A percentile compares a stretch with the other conserved stretches of the same genome.
These are phyloP conservation scores for Centrocercus urophasianus DNA, from an alignment of 2,113 vertebrate genomes.

Conservation along the genomic window DNA sequence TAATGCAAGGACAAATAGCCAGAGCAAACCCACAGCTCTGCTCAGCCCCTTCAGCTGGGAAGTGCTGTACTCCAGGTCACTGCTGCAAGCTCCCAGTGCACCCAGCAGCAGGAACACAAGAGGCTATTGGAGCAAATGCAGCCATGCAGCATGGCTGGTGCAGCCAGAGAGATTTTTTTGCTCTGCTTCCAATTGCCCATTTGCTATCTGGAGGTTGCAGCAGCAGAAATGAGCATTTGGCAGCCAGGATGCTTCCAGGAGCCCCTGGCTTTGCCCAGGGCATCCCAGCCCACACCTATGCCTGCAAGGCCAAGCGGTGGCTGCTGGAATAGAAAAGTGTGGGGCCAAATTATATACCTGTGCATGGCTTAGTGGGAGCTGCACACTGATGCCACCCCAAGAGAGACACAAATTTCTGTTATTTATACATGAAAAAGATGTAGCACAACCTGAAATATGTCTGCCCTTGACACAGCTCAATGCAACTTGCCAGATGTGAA, in stretches of 20 bases:
- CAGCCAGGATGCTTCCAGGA: neutral
- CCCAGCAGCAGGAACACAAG: neutral
- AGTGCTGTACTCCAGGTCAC: neutral
- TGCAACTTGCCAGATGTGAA: rapidly evolving
- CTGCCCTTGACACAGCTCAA: neutral
- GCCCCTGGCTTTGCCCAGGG: neutral
- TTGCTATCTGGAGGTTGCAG: neutral
- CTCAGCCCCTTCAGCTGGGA: neutral
- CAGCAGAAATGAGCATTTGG: neutral
- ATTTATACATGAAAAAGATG: rapidly evolving
- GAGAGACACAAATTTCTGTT: neutral
- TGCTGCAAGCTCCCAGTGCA: neutral
- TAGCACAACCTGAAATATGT: neutral
- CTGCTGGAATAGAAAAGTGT: neutral
- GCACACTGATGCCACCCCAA: neutral
- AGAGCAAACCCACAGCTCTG: no score
- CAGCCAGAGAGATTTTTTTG: neutral
- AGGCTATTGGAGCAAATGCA: neutral
- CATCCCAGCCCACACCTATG: neutral
- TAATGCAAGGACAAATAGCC: no score
- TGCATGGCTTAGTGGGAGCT: rapidly evolving
- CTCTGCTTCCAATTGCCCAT: neutral
- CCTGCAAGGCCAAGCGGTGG: rapidly evolving
- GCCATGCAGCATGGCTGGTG: neutral
- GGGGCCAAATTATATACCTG: neutral